Base-by-base conservation (phyloP, 2,888 invertebrate species). In the Cryptosula pallasiana region DNA sequence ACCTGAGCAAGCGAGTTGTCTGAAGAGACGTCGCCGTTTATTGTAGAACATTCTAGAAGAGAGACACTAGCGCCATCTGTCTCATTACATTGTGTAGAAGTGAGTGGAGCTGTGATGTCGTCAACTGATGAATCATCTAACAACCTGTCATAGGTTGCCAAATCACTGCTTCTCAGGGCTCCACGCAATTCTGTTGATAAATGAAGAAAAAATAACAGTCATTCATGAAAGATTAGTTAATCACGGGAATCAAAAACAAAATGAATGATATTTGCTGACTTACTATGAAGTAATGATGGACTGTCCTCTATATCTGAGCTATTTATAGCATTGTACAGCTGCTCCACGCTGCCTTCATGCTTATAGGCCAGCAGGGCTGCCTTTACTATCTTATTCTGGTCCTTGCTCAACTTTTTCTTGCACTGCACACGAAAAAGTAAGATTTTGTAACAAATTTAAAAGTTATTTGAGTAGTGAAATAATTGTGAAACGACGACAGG, bases 401-500 rank as follows among this genome's bases (percentile, higher is more conserved):
- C 27, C 20, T 27, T 27, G 27, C 32, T 27, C 32, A 63, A 32
- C 9, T 34, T 63, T n/a, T 27, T 63, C 27, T 63, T 63, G 32
- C 63, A 63, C 63, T 63, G n/a, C 5, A 45, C 45, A 45, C 45
- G 20, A n/a, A n/a, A n/a, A n/a, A n/a, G n/a, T n/a, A n/a, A n/a
- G n/a, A n/a, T n/a, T n/a, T n/a, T n/a, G n/a, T n/a, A n/a, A n/a
- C n/a, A n/a, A n/a, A n/a, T n/a, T n/a, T n/a, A n/a, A n/a, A n/a
- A n/a, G n/a, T n/a, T n/a, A n/a, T n/a, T n/a, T n/a, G n/a, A n/a
- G n/a, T n/a, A n/a, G n/a, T n/a, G n/a, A n/a, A n/a, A n/a, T n/a
- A n/a, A n/a, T n/a, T n/a, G n/a, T n/a, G n/a, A n/a, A n/a, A n/a
- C n/a, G n/a, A n/a, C n/a, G n/a, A n/a, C n/a, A n/a, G n/a, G n/a